These are phyloP conservation scores for Palythoa heliodiscus DNA, from an alignment of 92 coral and sea anemone genomes.

Conservation along the genomic window DNA sequence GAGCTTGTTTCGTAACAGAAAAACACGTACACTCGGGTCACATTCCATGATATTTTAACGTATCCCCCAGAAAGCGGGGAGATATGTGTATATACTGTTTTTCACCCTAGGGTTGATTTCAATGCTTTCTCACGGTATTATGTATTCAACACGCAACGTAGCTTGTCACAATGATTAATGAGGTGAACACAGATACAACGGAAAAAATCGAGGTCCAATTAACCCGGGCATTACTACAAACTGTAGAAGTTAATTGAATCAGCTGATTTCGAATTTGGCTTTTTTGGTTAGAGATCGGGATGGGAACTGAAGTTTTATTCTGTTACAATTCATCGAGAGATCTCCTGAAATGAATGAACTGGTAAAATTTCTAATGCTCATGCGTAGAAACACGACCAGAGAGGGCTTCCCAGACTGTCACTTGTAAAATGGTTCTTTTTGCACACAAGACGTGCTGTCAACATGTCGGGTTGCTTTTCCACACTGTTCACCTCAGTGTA, in stretches of 20 bases:
- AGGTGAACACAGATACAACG: background rate
- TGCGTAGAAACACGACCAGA: background rate
- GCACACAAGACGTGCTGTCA: background rate
- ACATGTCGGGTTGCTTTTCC: conserved; percentile 16
- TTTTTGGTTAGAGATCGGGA: background rate
- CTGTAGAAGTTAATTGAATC: background rate
- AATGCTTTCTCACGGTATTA: conserved; percentile 32
- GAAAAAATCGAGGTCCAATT: background rate
- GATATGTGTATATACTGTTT: conserved; percentile 19
- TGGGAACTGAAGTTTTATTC: background rate
- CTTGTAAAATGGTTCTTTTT: background rate
- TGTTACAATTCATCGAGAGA: too few species aligned
- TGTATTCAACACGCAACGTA: conserved; percentile 1
- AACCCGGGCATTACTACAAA: background rate
- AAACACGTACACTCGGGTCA: background rate
- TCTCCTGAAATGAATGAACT: background rate
- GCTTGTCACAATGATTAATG: conserved; percentile 31
- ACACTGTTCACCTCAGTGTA: background rate
- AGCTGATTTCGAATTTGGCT: background rate
- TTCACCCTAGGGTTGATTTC: background rate
- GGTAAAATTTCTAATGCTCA: background rate
- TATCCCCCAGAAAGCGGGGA: conserved; percentile 15
- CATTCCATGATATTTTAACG: background rate
- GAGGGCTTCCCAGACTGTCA: background rate
- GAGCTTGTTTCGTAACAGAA: background rate